Evolutionary conservation across 2,888 invertebrate species (phyloP).

Genomic region (Drosophila acutilabella): DNA sequence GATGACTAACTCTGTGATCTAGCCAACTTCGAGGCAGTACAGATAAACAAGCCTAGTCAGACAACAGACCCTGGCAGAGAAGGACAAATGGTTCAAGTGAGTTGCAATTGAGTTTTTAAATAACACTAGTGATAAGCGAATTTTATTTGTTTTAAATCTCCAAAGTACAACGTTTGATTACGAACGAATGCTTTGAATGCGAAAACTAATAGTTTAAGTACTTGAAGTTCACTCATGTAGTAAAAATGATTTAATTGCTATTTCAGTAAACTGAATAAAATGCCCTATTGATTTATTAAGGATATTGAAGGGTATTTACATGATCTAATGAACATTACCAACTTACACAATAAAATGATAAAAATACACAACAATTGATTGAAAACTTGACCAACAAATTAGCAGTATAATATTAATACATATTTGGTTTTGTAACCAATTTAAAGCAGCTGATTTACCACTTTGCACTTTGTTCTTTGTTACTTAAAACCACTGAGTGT

Average conservation of each 20-base stretch:
- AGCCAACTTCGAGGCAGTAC: background rate
- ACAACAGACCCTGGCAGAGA: conserved; percentile 14
- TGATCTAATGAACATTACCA: background rate
- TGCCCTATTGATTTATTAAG: background rate
- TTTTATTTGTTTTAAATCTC: background rate
- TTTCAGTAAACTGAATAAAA: background rate
- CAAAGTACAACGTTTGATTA: no score
- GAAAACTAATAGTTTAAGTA: no score
- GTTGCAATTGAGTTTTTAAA: conserved; percentile 20
- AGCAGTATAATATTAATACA: background rate
- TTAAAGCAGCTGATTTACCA: conserved; percentile 10
- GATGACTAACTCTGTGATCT: conserved; percentile 35
- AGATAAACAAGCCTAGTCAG: conserved; percentile 2
- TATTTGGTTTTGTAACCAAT: conserved; percentile 1
- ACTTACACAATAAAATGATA: conserved; percentile 30
- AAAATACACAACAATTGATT: conserved; percentile 22
- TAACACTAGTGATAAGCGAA: background rate
- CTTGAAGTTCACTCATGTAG: no score
- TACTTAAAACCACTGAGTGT: conserved; percentile 11
- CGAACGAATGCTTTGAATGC: no score
- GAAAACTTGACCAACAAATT: conserved; percentile 12
- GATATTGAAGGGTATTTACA: background rate
- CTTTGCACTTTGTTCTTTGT: conserved; percentile 21
- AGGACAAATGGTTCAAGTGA: conserved; percentile 14
- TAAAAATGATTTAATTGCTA: no score